These are phyloP conservation scores for Miltochrista miniata DNA, from an alignment of 2,888 invertebrate genomes.

Conservation along the genomic window DNA sequence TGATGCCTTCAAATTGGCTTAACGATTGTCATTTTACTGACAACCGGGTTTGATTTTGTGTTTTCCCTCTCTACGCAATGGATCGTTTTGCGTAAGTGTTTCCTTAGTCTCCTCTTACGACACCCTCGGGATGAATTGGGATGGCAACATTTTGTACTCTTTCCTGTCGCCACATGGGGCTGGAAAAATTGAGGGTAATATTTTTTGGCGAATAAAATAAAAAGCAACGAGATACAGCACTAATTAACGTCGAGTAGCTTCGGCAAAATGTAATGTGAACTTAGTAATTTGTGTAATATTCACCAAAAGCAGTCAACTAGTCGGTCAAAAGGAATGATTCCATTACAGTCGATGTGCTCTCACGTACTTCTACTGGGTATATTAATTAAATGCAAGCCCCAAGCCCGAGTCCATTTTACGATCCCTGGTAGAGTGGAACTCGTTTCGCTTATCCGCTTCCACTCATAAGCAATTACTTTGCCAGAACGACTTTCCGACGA, in stretches of 20 bases:
- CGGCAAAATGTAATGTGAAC: conserved; percentile 48
- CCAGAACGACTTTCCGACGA: conserved; percentile 72
- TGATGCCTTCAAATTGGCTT: too few relatives aligned
- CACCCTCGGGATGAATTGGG: too few relatives aligned
- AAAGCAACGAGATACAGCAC: conserved; percentile 34
- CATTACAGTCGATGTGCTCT: conserved; percentile 67
- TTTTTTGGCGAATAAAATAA: conserved; percentile 36
- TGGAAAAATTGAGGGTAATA: too few relatives aligned
- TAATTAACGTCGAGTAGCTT: conserved; percentile 34
- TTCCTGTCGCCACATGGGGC: too few relatives aligned
- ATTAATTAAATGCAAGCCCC: conserved; percentile 82
- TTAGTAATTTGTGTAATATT: conserved; percentile 60
- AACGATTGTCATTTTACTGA: too few relatives aligned
- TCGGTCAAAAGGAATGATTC: conserved; percentile 65
- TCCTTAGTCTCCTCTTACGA: too few relatives aligned
- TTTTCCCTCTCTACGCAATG: too few relatives aligned
- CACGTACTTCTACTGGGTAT: conserved; percentile 73
- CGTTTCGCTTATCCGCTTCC: conserved; percentile 79
- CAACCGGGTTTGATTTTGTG: too few relatives aligned
- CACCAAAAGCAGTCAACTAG: too few relatives aligned
- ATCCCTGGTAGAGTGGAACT: conserved; percentile 70
- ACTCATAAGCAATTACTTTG: conserved; percentile 82
- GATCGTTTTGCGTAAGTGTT: too few relatives aligned
- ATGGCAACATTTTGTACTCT: too few relatives aligned
- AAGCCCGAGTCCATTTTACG: conserved; percentile 80